Base-by-base conservation (phyloP, 2,888 invertebrate species). In the Acleris literana region DNA sequence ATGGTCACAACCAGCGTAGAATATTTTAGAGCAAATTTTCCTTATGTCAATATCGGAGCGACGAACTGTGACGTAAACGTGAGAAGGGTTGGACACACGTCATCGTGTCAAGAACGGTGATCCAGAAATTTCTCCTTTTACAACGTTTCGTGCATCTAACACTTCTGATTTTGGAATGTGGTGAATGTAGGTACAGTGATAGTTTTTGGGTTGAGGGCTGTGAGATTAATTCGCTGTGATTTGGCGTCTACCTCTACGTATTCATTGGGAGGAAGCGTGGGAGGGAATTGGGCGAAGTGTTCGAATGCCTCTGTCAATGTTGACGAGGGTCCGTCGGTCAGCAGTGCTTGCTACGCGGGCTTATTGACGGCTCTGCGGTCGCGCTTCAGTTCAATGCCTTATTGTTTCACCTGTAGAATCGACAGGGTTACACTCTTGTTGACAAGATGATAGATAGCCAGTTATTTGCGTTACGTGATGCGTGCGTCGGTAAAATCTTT, bases 291-390 rank as follows among this genome's bases (percentile, higher is more conserved):
- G 58, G 62, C 56, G 68, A 68, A 71, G 76, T 79, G 72, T 73
- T 76, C 72, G 70, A 69, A 78, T 72, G 71, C 72, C 73, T 71
- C 68, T 76, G 83, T 86, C 87, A 83, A 81, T 85, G 77, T 84
- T 87, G 86, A 87, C 81, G 78, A 85, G 87, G 86, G 86, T 73
- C 72, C 70, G 74, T 77, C 74, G 80, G 82, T 84, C 83, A 83
- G 76, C 71, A 74, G 70, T 69, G 76, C 79, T 83, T 81, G 81
- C 80, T 78, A 69, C 68, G 66, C 63, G 70, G 76, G 79, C 77
- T 82, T 80, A 80, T 81, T 80, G 78, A 71, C 71, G 76, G 79
- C 77, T 78, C 79, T 78, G 79, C 71, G 76, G 80, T 78, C 70
- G 73, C 79, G 77, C 76, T 80, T 68, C 69, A 73, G 72, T 74